phyloP scores from a whole-genome alignment of 2,888 invertebrate genomes.

The Stenodera caucasica region DNA sequence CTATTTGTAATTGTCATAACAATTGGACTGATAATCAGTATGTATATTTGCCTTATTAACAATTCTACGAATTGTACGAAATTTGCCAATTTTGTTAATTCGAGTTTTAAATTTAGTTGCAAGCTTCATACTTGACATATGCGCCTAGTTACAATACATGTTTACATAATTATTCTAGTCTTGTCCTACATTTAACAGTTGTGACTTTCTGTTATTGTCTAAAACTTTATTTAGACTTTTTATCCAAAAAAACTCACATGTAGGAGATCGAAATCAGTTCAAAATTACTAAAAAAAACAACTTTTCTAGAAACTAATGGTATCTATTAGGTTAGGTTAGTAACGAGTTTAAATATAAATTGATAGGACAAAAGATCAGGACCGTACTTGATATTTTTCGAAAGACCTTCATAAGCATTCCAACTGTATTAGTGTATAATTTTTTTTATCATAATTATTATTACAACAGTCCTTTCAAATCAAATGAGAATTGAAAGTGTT shows the following conservation, averaged over 20 bases:
- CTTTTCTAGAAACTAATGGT: constrained; percentile 11
- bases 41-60: not conserved
- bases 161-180: constrained; percentile 7
- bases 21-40: not conserved
- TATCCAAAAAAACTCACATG: too few species aligned
- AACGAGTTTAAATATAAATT: constrained; percentile 25
- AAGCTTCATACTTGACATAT: constrained; percentile 1
- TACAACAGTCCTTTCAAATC: not conserved
- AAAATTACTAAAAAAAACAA: not conserved
- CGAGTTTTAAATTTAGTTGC: constrained; percentile 3
- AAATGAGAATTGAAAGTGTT: not conserved
- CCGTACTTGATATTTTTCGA: not conserved
- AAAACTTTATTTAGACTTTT: too few species aligned
- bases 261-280: too few species aligned
- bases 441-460: not conserved
- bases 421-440: not conserved
- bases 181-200: constrained; percentile 6
- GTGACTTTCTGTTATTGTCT: constrained; percentile 6
- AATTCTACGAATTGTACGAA: not conserved
- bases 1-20: too few species aligned
- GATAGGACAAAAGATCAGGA: constrained; percentile 4
- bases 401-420: not conserved
- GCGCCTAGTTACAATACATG: constrained; percentile 3
- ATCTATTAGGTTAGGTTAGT: constrained; percentile 33
- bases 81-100: not conserved